These are phyloP conservation scores for Perdita meconis DNA, from an alignment of 2,888 invertebrate species.

Conservation along the genomic window DNA sequence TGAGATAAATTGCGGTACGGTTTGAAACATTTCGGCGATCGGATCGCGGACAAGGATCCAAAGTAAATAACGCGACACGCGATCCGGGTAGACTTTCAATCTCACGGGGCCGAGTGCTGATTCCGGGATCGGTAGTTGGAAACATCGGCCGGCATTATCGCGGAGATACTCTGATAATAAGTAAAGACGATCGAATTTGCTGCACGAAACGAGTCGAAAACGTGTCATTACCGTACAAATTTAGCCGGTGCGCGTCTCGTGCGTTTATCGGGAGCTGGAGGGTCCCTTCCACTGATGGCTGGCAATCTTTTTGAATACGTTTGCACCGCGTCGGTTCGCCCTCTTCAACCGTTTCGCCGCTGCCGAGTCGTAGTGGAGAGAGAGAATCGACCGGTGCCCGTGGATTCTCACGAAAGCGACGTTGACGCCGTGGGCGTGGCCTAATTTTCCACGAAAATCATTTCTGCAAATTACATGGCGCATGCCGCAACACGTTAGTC, in stretches of 20 bases:
- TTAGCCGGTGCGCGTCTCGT: slow-evolving; percentile 30
- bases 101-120: background rate
- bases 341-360: slow-evolving; percentile 14
- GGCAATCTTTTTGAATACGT: slow-evolving; percentile 35
- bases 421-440: slow-evolving; percentile 58
- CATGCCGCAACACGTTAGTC: slow-evolving; percentile 16
- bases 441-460: slow-evolving; percentile 68
- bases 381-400: slow-evolving; percentile 25
- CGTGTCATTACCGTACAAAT: slow-evolving; percentile 45
- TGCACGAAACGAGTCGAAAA: slow-evolving; percentile 48
- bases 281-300: slow-evolving; percentile 17
- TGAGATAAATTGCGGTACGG: too few species aligned
- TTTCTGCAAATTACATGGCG: slow-evolving; percentile 60
- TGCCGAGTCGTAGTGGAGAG: slow-evolving; percentile 21
- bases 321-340: slow-evolving; percentile 42
- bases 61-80: background rate
- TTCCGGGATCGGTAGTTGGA: background rate
- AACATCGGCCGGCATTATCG: slow-evolving; percentile 6
- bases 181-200: slow-evolving; percentile 32
- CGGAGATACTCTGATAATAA: slow-evolving; percentile 14
- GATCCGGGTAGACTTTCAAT: background rate
- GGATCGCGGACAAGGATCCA: too few species aligned
- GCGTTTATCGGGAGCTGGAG: slow-evolving; percentile 40
- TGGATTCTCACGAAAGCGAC: slow-evolving; percentile 60
- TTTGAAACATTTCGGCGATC: slow-evolving; percentile 2